Base-by-base conservation (phyloP, 2,888 invertebrate genomes). In the Nomada lathburiana region DNA sequence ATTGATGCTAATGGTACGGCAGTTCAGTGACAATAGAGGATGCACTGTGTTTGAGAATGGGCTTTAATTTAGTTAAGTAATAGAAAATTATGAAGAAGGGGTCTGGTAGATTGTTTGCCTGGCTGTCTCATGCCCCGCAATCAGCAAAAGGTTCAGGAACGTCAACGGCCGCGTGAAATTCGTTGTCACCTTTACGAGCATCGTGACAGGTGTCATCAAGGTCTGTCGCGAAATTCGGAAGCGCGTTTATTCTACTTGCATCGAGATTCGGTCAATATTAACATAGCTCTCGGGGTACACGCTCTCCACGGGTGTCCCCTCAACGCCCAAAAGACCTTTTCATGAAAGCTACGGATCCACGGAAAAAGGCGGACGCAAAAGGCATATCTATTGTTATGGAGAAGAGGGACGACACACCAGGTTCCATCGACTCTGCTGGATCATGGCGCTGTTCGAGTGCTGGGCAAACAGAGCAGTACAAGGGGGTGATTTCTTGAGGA, bases 251-350 rank as follows among this genome's bases (percentile, higher is more conserved):
- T 81, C 85, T 87, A 89, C 88, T 88, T 86, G 81, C 85, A 85
- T 88, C 65, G 86, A 86, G 88, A 81, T 86, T 78, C 76, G 81
- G 83, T 87, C 89, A 88, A 88, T 91, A 90, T 91, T 91, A 88
- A 87, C 89, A 78, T 75, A 87, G 86, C 90, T 89, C 91, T 90
- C 65, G 76, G 71, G 36, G 80, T 83, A 84, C 87, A 86, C 83
- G 85, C 81, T 84, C 88, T 88, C 79, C 71, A 76, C 77, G 50
- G 79, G 72, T 84, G 88, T 89, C 79, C 84, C 80, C 87, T 89
- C 70, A 72, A 83, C 69, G 80, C 59, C 83, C 44, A 73, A 80
- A 83, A 87, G 83, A 86, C 78, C 53, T 55, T 23, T 82, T 72
- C 65, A 79, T 65, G 71, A 36, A 76, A 73, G 70, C 78, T 53